phyloP scores from a whole-genome alignment of 2,113 vertebrate species.

The Phalacrocorax pelagicus region DNA sequence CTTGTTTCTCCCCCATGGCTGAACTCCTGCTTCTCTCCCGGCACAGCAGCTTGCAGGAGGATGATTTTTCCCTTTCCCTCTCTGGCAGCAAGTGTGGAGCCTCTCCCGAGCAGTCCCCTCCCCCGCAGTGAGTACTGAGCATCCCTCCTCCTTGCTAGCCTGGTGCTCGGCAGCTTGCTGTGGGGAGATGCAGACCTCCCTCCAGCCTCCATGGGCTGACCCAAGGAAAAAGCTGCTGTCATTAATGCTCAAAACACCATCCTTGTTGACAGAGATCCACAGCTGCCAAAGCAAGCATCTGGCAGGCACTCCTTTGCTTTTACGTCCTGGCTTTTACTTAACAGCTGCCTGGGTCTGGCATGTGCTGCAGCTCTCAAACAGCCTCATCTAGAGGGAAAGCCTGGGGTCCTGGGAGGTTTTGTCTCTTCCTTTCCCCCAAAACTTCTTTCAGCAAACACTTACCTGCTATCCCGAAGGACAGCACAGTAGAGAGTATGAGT shows the following conservation, averaged over 20 bases:
- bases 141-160: not conserved
- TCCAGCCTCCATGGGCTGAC: not conserved
- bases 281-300: not conserved
- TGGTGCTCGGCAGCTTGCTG: not conserved
- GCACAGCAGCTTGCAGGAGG: not conserved
- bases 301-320: not conserved
- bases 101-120: not conserved
- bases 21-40: not conserved
- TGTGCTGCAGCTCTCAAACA: accelerated
- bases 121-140: accelerated
- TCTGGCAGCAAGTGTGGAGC: accelerated
- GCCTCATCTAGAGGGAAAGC: not conserved
- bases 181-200: not conserved
- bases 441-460: slow-evolving; percentile 26
- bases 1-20: not conserved
- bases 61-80: accelerated
- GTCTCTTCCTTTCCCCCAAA: not conserved
- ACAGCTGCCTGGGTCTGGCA: not conserved
- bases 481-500: not conserved
- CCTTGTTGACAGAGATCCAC: not conserved
- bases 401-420: not conserved
- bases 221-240: not conserved
- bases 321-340: not conserved
- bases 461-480: slow-evolving; percentile 61
- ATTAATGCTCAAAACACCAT: not conserved